Percentiles rank a stretch among this genome's conserved stretches.
Conservation (phyloP, 2,888 invertebrate genomes). For the Caenorhabditis becei region DNA sequence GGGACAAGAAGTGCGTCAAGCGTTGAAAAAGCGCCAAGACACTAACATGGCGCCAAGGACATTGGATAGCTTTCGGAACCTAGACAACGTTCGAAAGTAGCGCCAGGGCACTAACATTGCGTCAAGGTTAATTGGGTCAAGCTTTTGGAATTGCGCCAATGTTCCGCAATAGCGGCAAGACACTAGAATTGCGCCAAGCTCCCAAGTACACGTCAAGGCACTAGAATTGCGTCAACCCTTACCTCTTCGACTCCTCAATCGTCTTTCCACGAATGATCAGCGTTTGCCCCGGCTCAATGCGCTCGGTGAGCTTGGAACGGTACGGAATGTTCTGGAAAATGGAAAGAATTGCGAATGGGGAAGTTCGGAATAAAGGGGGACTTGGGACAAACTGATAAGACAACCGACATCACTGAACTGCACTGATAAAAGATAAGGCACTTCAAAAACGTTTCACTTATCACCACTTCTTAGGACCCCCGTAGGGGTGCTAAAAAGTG, state of each 20-base stretch:
- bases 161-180: too few species aligned
- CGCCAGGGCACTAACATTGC: too few species aligned
- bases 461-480: too few species aligned
- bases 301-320: constrained; percentile 74
- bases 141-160: too few species aligned
- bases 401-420: constrained; percentile 2
- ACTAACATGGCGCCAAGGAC: too few species aligned
- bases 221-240: too few species aligned
- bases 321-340: constrained; percentile 75
- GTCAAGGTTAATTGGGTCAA: too few species aligned
- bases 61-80: too few species aligned
- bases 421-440: not conserved
- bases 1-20: too few species aligned
- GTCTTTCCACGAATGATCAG: constrained; percentile 75
- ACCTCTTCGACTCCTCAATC: constrained; percentile 71
- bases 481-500: too few species aligned
- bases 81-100: too few species aligned
- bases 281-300: constrained; percentile 77
- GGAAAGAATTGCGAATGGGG: not conserved
- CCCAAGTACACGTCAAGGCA: not conserved
- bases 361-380: not conserved
- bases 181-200: not conserved
- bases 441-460: not conserved
- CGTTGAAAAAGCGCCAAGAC: too few species aligned
- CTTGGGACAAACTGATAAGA: not conserved